These are phyloP conservation scores for Pongo pygmaeus DNA, from an alignment of 2,113 vertebrate genomes.

Conservation along the genomic window DNA sequence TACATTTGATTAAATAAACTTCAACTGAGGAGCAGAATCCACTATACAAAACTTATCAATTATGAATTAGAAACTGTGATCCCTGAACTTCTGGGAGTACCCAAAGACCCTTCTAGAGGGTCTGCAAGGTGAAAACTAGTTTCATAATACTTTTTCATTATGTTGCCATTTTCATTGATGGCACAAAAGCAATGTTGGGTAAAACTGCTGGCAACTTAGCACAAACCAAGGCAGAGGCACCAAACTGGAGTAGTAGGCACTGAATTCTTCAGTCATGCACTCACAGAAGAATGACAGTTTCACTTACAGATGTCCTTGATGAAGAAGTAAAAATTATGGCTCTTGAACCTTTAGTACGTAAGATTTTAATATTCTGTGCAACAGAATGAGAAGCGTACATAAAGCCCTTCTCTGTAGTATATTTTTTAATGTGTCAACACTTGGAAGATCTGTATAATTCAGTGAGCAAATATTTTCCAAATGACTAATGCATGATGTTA, in stretches of 20 bases:
- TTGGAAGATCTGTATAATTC: neutral
- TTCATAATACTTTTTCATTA: neutral
- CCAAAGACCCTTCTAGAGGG: neutral
- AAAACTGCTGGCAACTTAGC: neutral
- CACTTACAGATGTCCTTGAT: neutral
- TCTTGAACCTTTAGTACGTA: neutral
- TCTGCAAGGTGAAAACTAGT: conserved; percentile 16
- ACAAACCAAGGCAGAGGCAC: neutral
- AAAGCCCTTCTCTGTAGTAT: neutral
- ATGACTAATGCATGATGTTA: neutral
- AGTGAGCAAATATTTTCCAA: neutral
- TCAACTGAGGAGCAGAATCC: neutral
- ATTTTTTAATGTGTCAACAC: conserved; percentile 8
- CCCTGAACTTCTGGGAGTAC: neutral
- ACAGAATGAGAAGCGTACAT: conserved; percentile 7
- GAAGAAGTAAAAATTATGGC: conserved; percentile 27
- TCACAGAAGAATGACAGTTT: neutral
- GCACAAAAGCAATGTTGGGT: neutral
- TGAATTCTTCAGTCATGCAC: neutral
- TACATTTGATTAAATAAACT: neutral
- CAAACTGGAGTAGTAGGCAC: neutral
- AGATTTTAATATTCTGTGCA: conserved; percentile 2
- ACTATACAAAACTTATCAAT: neutral
- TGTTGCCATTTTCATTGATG: neutral
- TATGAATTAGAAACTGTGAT: neutral